Conservation (phyloP, 2,888 invertebrate species). For the Choreutis nemorana region DNA sequence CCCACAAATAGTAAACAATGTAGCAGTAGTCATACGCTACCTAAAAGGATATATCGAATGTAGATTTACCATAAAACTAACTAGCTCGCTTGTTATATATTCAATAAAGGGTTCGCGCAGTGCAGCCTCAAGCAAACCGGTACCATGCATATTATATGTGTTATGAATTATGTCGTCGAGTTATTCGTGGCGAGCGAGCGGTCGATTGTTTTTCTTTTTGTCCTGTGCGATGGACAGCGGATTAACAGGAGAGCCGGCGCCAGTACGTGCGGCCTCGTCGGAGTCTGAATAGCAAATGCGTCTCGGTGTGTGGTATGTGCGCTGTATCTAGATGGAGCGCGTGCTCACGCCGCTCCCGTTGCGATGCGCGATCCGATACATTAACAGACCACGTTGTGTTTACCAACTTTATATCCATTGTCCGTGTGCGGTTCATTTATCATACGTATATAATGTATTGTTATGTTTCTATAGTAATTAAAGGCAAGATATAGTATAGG, state of each 20-base stretch:
- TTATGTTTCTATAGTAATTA: conserved; percentile 4
- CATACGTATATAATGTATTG: conserved; percentile 23
- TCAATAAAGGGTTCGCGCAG: too few relatives aligned
- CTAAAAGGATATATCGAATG: too few relatives aligned
- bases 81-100: too few relatives aligned
- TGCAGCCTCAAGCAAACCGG: too few relatives aligned
- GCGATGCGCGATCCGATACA: conserved; percentile 35
- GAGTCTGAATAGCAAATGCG: conserved; percentile 45
- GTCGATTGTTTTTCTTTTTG: conserved; percentile 34
- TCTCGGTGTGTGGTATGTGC: conserved; percentile 25
- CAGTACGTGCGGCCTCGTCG: conserved; percentile 27
- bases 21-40: too few relatives aligned
- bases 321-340: conserved; percentile 30
- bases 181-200: conserved; percentile 19
- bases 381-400: conserved; percentile 33
- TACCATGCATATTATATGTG: too few relatives aligned
- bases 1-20: too few relatives aligned
- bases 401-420: conserved; percentile 21
- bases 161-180: too few relatives aligned
- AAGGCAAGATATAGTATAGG: background rate
- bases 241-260: conserved; percentile 57
- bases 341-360: conserved; percentile 22
- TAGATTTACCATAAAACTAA: too few relatives aligned
- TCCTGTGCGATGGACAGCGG: conserved; percentile 44
- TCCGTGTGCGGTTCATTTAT: conserved; percentile 22